Base-by-base conservation (phyloP, 1,140 invertebrate genomes). In the Drosophila cardini region DNA sequence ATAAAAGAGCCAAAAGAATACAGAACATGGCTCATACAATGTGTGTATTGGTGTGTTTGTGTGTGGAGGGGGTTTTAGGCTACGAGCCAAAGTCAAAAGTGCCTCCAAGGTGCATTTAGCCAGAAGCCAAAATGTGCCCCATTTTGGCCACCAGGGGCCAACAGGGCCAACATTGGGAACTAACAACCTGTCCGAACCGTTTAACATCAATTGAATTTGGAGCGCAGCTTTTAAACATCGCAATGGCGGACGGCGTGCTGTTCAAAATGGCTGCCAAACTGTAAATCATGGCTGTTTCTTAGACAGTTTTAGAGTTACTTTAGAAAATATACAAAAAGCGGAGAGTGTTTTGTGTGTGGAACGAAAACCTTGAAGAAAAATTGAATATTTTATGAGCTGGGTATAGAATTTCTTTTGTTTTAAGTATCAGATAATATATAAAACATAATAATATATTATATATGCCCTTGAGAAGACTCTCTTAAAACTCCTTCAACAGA, bases 151-250 rank as follows among this genome's bases (percentile, higher is more conserved):
- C 61, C 65, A 60, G 53, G 53, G 64, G 48, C 46, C 55, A 46
- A 16, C 16, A 26, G 32, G 36, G 18, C 64, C 50, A 50, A 50
- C 15, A 13, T 26, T 26, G n/a, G 53, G 52, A 32, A 40, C 62
- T 52, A 38, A 30, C 21, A 67, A 52, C 53, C 70, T 72, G 70
- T 57, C 63, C 71, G 56, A 78, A 72, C 79, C 72, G 53, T 83
- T 87, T 78, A 76, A 65, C 76, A 89, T 72, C 79, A 87, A 87
- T 87, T 83, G 83, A 89, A 89, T 86, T 87, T 76, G 55, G 50
- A 81, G 56, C 60, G 56, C 62, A 50, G 60, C 57, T 61, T 70
- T 67, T 61, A 58, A 76, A 73, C 46, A 32, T 55, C 40, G 46
- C 38, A 32, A 45, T 52, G 56, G 11, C 0, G 64, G 52, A 36